Conservation (phyloP, 2,888 invertebrate species). For the Pantelozetes paolii region DNA sequence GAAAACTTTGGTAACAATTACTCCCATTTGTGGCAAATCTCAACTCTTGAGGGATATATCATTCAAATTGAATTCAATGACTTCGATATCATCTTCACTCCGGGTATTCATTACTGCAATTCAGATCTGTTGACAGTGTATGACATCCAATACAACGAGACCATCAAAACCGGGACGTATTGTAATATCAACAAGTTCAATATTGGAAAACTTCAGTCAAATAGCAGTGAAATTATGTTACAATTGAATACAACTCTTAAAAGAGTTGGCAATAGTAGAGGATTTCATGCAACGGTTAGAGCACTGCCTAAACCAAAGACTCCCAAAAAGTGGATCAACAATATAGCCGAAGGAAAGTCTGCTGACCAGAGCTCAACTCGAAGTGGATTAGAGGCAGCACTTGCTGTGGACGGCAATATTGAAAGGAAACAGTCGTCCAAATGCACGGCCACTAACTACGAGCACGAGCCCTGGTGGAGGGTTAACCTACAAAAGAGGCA, state of each 20-base stretch:
- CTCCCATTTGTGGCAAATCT: constrained; percentile 48
- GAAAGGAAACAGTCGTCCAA: constrained; percentile 40
- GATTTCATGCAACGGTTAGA: constrained; percentile 48
- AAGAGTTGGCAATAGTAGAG: constrained; percentile 49
- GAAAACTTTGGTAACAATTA: constrained; percentile 45
- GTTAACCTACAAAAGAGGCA: constrained; percentile 49
- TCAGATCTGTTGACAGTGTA: constrained; percentile 47
- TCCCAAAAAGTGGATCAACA: constrained; percentile 41
- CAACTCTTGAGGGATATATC: constrained; percentile 43
- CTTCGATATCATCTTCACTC: constrained; percentile 48
- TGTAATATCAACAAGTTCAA: constrained; percentile 48
- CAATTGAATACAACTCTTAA: constrained; percentile 47
- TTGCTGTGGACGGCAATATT: constrained; percentile 48
- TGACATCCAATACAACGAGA: constrained; percentile 25
- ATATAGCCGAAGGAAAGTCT: constrained; percentile 49
- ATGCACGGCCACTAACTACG: constrained; percentile 48
- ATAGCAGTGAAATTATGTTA: constrained; percentile 45
- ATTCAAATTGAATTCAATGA: constrained; percentile 49
- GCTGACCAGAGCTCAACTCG: constrained; percentile 48
- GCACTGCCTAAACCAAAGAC: constrained; percentile 41
- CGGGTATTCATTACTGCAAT: constrained; percentile 48
- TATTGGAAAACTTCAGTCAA: constrained; percentile 47
- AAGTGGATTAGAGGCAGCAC: constrained; percentile 45
- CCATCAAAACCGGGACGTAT: constrained; percentile 46
- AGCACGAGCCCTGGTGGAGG: constrained; percentile 49